Evolutionary conservation across 1,140 invertebrate genomes (phyloP), one percentile per base, ranked within the genome.

Genomic region (Bombus haemorrhoidalis): DNA sequence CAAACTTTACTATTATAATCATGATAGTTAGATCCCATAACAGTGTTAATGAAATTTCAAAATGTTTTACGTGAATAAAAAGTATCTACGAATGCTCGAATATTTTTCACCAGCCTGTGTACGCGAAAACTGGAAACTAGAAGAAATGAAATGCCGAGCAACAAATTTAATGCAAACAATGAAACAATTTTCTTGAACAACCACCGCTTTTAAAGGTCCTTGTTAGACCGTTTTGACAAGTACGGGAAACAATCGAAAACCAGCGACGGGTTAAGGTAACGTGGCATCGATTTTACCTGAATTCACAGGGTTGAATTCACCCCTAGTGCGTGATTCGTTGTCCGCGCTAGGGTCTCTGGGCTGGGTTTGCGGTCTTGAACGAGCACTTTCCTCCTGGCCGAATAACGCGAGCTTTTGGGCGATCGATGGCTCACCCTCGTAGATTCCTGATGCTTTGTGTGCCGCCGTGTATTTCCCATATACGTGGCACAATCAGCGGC

Each of bases 401-500:
- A 85, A 87, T 91, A 91, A 90, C 83, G 79, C 75, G 72, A 81
- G 91, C 79, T 87, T 87, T 84, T 59, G 77, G 69, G 57, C 90
- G 91, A 93, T 93, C 92, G 90, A 93, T 93, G 90, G 78, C 82
- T 83, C 81, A 81, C 88, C 87, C 86, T 85, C 80, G 81, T 91
- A 88, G 86, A 86, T 87, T 88, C 81, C 89, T 79, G 28, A 86
- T 71, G 87, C 86, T 88, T 85, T 90, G 88, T 88, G 76, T 86
- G 76, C 77, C 78, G 74, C 86, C 80, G 69, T 86, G 82, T 87
- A 88, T 91, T 92, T 86, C 86, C 87, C 87, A 83, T 90, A 89
- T 89, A 93, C 85, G 87, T 87, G 88, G 87, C 86, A 91, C 92
- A 93, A 93, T 93, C 92, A 93, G 87, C 73, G 89, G 75, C 89